Conservation (phyloP, 2,888 invertebrate genomes). For the Cataglyphis altisquamis region DNA sequence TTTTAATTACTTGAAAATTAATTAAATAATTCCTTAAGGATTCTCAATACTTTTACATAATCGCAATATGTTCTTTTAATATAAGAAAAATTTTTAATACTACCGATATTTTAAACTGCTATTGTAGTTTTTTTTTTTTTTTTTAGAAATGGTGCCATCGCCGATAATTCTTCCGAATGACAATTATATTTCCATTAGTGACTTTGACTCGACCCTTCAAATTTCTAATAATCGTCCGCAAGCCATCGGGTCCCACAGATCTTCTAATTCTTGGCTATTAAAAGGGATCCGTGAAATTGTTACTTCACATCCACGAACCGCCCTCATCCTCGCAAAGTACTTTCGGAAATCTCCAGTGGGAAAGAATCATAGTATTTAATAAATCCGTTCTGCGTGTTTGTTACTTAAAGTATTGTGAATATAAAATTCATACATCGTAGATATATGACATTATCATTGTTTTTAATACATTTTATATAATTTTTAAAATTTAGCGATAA, state of each 20-base stretch:
- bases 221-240: slow-evolving; percentile 78
- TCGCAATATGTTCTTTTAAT: background rate
- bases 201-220: slow-evolving; percentile 73
- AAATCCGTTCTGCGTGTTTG: background rate
- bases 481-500: background rate
- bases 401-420: slow-evolving; percentile 13
- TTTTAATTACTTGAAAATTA: background rate
- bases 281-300: slow-evolving; percentile 75
- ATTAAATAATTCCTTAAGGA: background rate
- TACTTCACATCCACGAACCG: slow-evolving; percentile 65
- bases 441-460: background rate
- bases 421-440: background rate
- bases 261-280: slow-evolving; percentile 80
- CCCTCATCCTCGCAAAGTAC: slow-evolving; percentile 65
- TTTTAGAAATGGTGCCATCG: slow-evolving; percentile 30
- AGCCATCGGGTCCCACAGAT: slow-evolving; percentile 78
- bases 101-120: background rate
- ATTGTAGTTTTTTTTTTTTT: background rate
- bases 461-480: background rate
- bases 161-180: slow-evolving; percentile 68
- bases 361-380: slow-evolving; percentile 56
- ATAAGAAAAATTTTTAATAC: background rate
- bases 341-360: slow-evolving; percentile 54
- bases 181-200: slow-evolving; percentile 82
- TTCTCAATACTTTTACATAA: background rate